Base-by-base conservation (phyloP, 2,113 vertebrate genomes). In the Podarcis raffonei region DNA sequence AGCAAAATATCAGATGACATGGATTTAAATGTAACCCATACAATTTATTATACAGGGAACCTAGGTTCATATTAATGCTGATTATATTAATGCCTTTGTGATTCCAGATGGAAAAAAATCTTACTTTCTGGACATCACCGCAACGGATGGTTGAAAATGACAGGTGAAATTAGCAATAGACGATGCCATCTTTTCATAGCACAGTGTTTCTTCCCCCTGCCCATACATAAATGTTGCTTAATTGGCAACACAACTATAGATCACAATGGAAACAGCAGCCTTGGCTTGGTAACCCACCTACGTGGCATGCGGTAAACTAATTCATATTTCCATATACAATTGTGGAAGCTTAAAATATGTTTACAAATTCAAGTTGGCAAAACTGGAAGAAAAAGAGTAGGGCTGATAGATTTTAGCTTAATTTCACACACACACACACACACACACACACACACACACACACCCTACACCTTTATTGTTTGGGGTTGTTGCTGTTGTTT, bases 111-210 rank as follows among this genome's bases (percentile, higher is more conserved):
- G 77, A 69, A 18, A 3, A 48, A 53, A 53, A 53, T 53, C 48
- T 1, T 0, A 79, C 22, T 22, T 66, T 0, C 78, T 42, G 80
- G 84, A 57, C 83, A 85, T 83, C 87, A 20, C 0, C 0, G 18
- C 37, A 69, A 2, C 1, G 15, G 1, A 5, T 25, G 23, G 27
- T 62, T 35, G 42, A 89, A 89, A 77, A 27, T 0, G 2, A 20
- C 71, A 22, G 4, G 2, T 53, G 15, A 48, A 87, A 53, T 18
- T 0, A 1, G 68, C 48, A 68, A 6, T 57, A 0, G 0, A 84
- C 92, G 85, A 76, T 23, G 35, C 32, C 27, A 75, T 25, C 18
- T 1, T 66, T 68, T 35, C 20, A 87, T 48, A 25, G 81, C 3
- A 7, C 69, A 27, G 8, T 86, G 30, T 30, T 30, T n/a, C 27